phyloP scores from a whole-genome alignment of 1,140 invertebrate species.

The Drosophila trapezifrons region DNA sequence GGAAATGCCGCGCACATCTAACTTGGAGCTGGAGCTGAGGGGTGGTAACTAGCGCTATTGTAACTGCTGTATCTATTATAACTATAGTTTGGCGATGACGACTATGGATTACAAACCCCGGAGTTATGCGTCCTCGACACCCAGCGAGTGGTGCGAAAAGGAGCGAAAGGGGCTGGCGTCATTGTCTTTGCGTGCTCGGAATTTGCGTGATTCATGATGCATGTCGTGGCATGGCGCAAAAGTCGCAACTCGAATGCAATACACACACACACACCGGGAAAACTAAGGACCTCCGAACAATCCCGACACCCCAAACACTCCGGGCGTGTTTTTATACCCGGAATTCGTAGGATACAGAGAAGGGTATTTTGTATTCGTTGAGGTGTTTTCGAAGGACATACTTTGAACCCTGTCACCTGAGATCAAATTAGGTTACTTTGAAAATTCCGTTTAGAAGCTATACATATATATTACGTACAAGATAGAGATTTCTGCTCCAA shows the following conservation, averaged over 20 bases:
- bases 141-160: conserved; percentile 49
- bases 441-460: too few relatives aligned
- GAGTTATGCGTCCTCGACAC: conserved; percentile 61
- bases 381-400: neutral
- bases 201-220: conserved; percentile 76
- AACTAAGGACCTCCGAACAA: neutral
- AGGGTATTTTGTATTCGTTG: neutral
- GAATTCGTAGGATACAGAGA: neutral
- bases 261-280: conserved; percentile 28
- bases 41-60: conserved; percentile 3
- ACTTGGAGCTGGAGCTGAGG: conserved; percentile 28
- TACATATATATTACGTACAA: neutral
- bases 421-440: neutral
- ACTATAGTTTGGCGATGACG: conserved; percentile 48
- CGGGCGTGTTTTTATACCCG: conserved; percentile 19
- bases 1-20: conserved; percentile 56
- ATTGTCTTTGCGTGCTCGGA: conserved; percentile 69
- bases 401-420: neutral
- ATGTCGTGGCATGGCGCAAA: conserved; percentile 38
- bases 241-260: conserved; percentile 53
- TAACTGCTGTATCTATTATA: conserved; percentile 55
- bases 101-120: conserved; percentile 43
- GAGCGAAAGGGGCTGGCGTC: conserved; percentile 53
- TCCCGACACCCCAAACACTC: conserved; percentile 25
- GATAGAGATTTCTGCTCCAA: neutral